Conservation (phyloP, 1,140 invertebrate genomes). For the Atta cephalotes region DNA sequence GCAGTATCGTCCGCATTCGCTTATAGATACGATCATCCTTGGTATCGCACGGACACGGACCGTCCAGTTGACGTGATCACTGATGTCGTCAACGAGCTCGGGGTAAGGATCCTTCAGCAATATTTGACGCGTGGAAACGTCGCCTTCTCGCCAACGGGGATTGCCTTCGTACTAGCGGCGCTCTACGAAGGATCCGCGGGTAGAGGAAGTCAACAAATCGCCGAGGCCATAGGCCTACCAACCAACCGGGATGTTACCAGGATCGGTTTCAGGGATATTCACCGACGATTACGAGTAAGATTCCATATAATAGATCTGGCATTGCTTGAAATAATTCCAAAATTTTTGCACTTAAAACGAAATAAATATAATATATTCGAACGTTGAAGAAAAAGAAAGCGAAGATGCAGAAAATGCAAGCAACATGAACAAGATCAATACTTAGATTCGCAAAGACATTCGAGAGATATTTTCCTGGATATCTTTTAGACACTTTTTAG, state of each 20-base stretch:
- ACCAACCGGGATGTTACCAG: constrained; percentile 90
- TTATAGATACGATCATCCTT: constrained; percentile 75
- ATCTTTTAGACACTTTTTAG: not conserved
- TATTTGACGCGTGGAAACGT: constrained; percentile 91
- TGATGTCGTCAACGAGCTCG: constrained; percentile 92
- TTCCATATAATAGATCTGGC: too few species aligned
- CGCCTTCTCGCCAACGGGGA: constrained; percentile 93
- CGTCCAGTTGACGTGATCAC: constrained; percentile 91
- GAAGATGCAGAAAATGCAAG: too few species aligned
- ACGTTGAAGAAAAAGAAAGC: too few species aligned
- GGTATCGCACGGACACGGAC: constrained; percentile 73
- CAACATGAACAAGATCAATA: not conserved
- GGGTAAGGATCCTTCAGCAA: constrained; percentile 88
- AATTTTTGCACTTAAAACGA: too few species aligned
- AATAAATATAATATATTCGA: too few species aligned
- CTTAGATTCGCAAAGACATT: not conserved
- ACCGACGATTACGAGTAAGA: constrained; percentile 91
- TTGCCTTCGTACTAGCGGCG: constrained; percentile 91
- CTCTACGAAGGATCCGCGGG: constrained; percentile 92
- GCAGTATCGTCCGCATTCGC: constrained; percentile 63
- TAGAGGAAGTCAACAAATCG: constrained; percentile 90
- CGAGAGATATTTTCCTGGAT: not conserved
- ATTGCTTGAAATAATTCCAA: too few species aligned
- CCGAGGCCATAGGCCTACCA: constrained; percentile 89
- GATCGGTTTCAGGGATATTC: constrained; percentile 92